Percentiles rank a stretch among this genome's conserved stretches.
These are phyloP conservation scores for Cheilosia pagana DNA, from an alignment of 2,888 invertebrate genomes.

Conservation along the genomic window DNA sequence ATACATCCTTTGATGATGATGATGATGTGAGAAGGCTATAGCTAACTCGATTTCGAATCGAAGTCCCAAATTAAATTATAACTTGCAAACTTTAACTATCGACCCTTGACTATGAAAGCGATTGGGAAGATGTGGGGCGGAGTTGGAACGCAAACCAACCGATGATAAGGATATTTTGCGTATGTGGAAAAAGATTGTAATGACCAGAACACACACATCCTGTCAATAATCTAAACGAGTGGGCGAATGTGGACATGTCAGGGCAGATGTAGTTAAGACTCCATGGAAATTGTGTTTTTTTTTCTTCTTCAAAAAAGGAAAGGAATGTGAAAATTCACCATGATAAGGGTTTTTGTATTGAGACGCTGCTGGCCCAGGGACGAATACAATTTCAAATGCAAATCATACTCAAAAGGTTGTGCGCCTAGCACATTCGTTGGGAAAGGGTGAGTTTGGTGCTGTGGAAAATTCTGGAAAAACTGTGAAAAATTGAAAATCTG, in stretches of 20 bases:
- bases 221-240: conserved; percentile 37
- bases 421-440: conserved; percentile 40
- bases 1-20: conserved; percentile 35
- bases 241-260: conserved; percentile 38
- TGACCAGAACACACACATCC: conserved; percentile 44
- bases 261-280: conserved; percentile 19
- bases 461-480: conserved; percentile 14
- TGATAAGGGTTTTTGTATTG: conserved; percentile 64
- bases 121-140: not conserved
- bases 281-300: conserved; percentile 20
- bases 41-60: conserved; percentile 61
- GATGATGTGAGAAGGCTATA: conserved; percentile 69
- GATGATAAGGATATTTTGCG: conserved; percentile 46
- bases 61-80: conserved; percentile 72
- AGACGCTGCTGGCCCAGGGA: conserved; percentile 64
- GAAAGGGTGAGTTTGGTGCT: conserved; percentile 34
- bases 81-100: conserved; percentile 67
- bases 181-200: conserved; percentile 43
- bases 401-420: conserved; percentile 66
- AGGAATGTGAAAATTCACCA: conserved; percentile 27
- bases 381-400: conserved; percentile 74
- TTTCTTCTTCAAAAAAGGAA: not conserved
- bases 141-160: not conserved
- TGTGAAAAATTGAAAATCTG: conserved; percentile 57
- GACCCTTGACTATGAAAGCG: conserved; percentile 53